phyloP scores from a whole-genome alignment of 1,140 invertebrate genomes.

The Apocrypta bakeri region DNA sequence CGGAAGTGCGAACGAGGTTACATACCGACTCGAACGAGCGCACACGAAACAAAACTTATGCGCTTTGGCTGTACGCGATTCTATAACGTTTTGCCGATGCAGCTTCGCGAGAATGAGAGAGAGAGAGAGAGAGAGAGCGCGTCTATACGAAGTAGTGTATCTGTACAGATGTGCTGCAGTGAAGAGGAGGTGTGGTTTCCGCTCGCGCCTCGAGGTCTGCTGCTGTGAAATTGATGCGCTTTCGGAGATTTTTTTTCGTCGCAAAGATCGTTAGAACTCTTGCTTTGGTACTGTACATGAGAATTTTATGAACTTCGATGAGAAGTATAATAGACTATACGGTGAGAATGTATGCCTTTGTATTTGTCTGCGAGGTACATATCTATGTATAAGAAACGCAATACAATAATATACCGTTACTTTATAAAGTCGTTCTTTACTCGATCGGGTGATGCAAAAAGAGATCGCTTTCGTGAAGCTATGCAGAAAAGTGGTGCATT shows the following conservation, averaged over 20 bases:
- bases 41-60: constrained; percentile 51
- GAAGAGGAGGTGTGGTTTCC: neutral
- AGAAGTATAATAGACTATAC: too few relatives aligned
- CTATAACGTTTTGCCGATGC: neutral
- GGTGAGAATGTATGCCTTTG: too few relatives aligned
- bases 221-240: neutral
- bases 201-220: neutral
- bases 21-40: neutral
- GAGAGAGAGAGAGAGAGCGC: too few relatives aligned
- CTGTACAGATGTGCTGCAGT: neutral
- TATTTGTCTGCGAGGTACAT: too few relatives aligned
- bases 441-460: too few relatives aligned
- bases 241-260: neutral
- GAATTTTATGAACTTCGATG: too few relatives aligned
- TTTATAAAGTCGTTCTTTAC: too few relatives aligned
- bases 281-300: too few relatives aligned
- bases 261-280: neutral
- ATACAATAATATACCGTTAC: too few relatives aligned
- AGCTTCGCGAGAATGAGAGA: neutral
- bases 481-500: neutral
- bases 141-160: neutral
- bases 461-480: too few relatives aligned
- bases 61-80: neutral
- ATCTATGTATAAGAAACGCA: too few relatives aligned
- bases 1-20: constrained; percentile 47